Conservation (phyloP, 2,113 vertebrate species). For the Haplochromis vanheusdeni region DNA sequence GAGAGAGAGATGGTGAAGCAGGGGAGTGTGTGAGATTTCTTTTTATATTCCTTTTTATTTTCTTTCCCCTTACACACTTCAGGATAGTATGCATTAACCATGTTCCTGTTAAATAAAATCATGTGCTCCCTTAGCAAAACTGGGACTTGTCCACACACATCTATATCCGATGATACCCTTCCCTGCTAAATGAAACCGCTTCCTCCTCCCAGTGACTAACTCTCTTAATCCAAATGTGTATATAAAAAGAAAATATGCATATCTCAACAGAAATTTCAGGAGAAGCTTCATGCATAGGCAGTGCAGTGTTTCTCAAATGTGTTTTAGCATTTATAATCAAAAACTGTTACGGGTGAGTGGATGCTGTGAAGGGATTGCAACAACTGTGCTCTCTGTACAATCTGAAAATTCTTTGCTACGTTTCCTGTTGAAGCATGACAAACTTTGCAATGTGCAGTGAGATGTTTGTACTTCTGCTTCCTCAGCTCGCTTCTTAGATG, state of each 20-base stretch:
- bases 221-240: neutral
- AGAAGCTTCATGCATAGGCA: slow-evolving; percentile 1
- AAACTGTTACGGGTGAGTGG: neutral
- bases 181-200: neutral
- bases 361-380: slow-evolving; percentile 31
- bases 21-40: neutral
- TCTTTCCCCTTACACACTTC: neutral
- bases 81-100: neutral
- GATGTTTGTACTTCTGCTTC: slow-evolving; percentile 24
- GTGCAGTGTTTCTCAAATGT: slow-evolving; percentile 56
- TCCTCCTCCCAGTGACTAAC: neutral
- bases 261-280: neutral
- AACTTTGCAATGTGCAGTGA: slow-evolving; percentile 28
- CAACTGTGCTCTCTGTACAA: neutral
- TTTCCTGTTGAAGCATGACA: slow-evolving; percentile 35
- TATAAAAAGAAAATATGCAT: neutral
- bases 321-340: slow-evolving; percentile 64
- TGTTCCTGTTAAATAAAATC: neutral
- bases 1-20: neutral
- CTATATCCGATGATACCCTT: neutral
- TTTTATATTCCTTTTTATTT: neutral
- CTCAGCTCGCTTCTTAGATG: slow-evolving; percentile 24
- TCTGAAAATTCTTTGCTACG: neutral
- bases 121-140: neutral
- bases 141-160: neutral